Evolutionary conservation across 2,797 vertebrate species (phyloP).

Genomic region (Megalops cyprinoides): DNA sequence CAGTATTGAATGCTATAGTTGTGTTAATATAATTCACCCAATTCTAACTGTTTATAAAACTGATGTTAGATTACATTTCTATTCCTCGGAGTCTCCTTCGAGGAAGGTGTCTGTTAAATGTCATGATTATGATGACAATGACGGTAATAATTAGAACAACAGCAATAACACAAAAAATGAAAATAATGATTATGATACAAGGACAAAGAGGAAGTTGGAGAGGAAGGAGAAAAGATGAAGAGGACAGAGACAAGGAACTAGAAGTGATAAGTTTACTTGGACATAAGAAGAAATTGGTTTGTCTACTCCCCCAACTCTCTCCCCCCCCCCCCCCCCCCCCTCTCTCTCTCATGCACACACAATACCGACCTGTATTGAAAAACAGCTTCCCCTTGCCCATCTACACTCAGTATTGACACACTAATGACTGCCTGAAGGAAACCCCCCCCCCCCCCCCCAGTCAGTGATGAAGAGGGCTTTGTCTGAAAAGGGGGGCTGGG

Average conservation of each 20-base stretch:
- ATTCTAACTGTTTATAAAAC: no score
- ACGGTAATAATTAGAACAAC: constrained; percentile 33
- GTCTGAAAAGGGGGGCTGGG: constrained; percentile 9
- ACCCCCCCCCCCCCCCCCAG: no score
- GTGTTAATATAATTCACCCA: no score
- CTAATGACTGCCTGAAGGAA: constrained; percentile 25
- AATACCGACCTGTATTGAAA: constrained; percentile 15
- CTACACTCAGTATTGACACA: constrained; percentile 20
- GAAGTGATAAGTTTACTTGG: background rate
- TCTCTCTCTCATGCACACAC: constrained; percentile 7
- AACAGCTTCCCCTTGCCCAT: background rate
- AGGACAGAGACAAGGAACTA: background rate
- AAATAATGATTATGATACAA: no score
- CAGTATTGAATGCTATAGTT: background rate
- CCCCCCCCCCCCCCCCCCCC: no score
- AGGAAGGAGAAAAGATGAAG: background rate
- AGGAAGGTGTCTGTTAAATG: no score
- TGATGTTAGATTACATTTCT: no score
- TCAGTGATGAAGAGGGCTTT: constrained; percentile 27
- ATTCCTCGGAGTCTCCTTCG: no score
- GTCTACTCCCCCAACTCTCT: no score
- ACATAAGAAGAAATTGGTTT: background rate
- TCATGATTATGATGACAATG: no score
- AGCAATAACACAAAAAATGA: background rate
- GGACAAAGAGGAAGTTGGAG: constrained; percentile 48